These are phyloP conservation scores for Holothuria glaberrima DNA, from an alignment of 35 echinoderm and acorn worm species.

Conservation along the genomic window DNA sequence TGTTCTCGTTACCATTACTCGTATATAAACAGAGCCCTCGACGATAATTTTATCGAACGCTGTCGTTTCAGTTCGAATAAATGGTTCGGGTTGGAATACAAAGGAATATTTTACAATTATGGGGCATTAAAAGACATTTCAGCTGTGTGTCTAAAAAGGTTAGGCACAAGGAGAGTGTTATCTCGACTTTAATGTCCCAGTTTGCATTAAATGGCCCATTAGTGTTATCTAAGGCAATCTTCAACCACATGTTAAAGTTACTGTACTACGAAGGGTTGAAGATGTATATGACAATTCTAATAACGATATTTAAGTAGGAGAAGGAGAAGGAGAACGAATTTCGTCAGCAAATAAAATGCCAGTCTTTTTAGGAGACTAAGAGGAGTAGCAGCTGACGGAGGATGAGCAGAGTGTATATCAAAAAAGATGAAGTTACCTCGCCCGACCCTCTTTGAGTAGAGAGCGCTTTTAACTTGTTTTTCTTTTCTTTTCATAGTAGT, in stretches of 20 bases:
- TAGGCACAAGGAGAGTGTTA: slow-evolving; percentile 8
- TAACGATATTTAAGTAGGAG: background rate
- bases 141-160: background rate
- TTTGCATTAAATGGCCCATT: slow-evolving; percentile 57
- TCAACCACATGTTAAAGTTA: slow-evolving; percentile 34
- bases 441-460: slow-evolving; percentile 16
- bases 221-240: slow-evolving; percentile 55
- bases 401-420: background rate
- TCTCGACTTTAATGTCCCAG: slow-evolving; percentile 49
- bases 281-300: slow-evolving; percentile 52
- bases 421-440: slow-evolving; percentile 7
- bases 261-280: background rate
- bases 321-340: background rate
- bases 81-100: slow-evolving; percentile 15
- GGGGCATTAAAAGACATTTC: slow-evolving; percentile 52
- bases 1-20: slow-evolving; percentile 53
- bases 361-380: background rate
- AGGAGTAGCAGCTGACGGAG: background rate
- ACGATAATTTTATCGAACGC: slow-evolving; percentile 51
- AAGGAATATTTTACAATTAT: slow-evolving; percentile 57
- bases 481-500: background rate
- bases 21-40: slow-evolving; percentile 28
- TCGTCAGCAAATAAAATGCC: slow-evolving; percentile 40
- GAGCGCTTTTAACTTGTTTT: slow-evolving; percentile 44
- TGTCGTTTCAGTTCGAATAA: slow-evolving; percentile 30